Evolutionary conservation across 2,888 invertebrate species (phyloP).

Genomic region (Epinotia nisella): DNA sequence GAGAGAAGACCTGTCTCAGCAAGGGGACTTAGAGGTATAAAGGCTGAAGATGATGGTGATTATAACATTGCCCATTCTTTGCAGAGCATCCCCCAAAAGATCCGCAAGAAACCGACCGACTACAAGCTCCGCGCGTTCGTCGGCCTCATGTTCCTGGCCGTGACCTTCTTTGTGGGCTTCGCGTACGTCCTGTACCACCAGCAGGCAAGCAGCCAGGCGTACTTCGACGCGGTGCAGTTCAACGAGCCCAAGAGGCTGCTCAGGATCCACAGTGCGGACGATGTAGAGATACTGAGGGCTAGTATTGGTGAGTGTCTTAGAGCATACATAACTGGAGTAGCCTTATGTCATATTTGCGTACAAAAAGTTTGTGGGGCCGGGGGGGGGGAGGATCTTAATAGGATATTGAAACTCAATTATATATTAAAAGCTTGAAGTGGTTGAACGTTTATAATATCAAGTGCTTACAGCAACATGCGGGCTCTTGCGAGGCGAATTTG

Average conservation of each 20-base stretch:
- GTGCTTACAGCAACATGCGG: no score
- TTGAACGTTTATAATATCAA: no score
- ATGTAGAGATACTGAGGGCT: constrained; percentile 88
- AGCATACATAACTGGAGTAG: no score
- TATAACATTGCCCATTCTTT: constrained; percentile 50
- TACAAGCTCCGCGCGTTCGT: constrained; percentile 93
- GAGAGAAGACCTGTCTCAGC: no score
- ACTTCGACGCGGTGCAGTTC: constrained; percentile 93
- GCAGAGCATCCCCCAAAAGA: constrained; percentile 90
- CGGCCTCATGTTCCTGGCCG: constrained; percentile 90
- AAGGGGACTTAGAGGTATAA: no score
- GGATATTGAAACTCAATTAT: no score
- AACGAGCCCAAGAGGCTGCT: constrained; percentile 90
- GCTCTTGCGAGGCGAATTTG: no score
- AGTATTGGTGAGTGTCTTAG: constrained; percentile 82
- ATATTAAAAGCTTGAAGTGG: no score
- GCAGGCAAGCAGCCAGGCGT: constrained; percentile 91
- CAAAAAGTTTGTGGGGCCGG: no score
- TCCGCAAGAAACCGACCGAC: constrained; percentile 89
- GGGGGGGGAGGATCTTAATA: no score
- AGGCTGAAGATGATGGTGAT: no score
- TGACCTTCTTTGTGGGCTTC: constrained; percentile 92
- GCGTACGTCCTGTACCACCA: constrained; percentile 94
- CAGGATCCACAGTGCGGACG: constrained; percentile 89
- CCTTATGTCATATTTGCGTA: no score